Evolutionary conservation across 2,113 vertebrate species (phyloP).

Genomic region (Dryoscopus gambensis): DNA sequence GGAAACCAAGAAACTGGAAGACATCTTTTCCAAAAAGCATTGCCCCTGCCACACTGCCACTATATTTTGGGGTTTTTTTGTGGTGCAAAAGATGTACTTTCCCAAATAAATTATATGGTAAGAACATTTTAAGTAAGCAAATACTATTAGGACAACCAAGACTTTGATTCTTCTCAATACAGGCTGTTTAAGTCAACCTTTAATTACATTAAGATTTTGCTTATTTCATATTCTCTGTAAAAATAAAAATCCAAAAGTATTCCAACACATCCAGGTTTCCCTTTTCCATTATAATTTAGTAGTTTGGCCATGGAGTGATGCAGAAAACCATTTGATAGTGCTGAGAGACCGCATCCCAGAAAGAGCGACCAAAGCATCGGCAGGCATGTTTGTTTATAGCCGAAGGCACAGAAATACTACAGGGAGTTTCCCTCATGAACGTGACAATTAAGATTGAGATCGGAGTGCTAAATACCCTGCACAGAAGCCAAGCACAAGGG

Average conservation of each 20-base stretch:
- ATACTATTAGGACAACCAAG: not conserved
- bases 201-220: not conserved
- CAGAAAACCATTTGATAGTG: not conserved
- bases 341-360: not conserved
- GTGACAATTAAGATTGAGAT: not conserved
- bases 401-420: not conserved
- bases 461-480: not conserved
- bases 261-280: not conserved
- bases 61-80: not conserved
- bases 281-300: not conserved
- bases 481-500: not conserved
- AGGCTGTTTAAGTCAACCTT: not conserved
- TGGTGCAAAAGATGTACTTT: not conserved
- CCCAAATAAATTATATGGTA: not conserved
- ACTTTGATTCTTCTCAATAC: not conserved
- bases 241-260: not conserved
- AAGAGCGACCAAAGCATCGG: not conserved
- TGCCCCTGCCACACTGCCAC: not conserved
- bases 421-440: not conserved
- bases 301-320: not conserved
- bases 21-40: not conserved
- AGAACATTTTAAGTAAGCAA: not conserved
- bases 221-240: not conserved
- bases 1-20: not conserved
- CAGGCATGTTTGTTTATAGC: not conserved